Conservation (phyloP, 2,113 vertebrate species). For the Psilopogon haemacephalus region DNA sequence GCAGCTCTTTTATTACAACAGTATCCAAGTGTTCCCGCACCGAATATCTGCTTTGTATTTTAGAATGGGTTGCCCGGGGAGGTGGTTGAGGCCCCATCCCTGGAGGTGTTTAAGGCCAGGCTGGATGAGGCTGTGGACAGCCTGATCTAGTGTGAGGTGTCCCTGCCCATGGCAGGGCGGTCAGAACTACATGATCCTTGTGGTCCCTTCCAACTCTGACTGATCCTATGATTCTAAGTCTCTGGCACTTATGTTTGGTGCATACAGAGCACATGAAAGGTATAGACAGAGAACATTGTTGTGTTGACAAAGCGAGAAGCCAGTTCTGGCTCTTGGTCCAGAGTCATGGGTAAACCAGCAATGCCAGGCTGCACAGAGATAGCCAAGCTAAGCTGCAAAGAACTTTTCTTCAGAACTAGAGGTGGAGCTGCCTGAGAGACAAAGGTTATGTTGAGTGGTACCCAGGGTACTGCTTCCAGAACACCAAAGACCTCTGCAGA, state of each 20-base stretch:
- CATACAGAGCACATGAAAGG: neutral
- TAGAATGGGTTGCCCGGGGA: too few species aligned
- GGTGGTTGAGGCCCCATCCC: too few species aligned
- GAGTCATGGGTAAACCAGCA: neutral
- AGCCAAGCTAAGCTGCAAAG: neutral
- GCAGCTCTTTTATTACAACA: neutral
- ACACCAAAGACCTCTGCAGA: neutral
- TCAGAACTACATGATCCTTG: too few species aligned
- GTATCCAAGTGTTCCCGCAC: neutral
- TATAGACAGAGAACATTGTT: neutral
- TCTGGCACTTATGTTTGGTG: neutral
- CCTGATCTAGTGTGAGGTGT: too few species aligned
- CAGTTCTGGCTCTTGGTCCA: neutral
- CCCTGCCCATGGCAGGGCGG: too few species aligned
- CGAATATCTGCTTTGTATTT: neutral
- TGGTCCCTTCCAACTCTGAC: too few species aligned
- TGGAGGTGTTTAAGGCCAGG: too few species aligned
- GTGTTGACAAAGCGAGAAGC: neutral
- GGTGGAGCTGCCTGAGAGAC: neutral
- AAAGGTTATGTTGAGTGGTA: neutral
- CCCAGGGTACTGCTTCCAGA: neutral
- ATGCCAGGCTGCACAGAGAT: rapidly evolving
- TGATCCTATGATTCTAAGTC: too few species aligned
- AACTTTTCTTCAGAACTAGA: neutral
- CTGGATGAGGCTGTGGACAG: too few species aligned